Evolutionary conservation across 2,113 vertebrate species (phyloP).

Genomic region (Sylvilagus bachmani): DNA sequence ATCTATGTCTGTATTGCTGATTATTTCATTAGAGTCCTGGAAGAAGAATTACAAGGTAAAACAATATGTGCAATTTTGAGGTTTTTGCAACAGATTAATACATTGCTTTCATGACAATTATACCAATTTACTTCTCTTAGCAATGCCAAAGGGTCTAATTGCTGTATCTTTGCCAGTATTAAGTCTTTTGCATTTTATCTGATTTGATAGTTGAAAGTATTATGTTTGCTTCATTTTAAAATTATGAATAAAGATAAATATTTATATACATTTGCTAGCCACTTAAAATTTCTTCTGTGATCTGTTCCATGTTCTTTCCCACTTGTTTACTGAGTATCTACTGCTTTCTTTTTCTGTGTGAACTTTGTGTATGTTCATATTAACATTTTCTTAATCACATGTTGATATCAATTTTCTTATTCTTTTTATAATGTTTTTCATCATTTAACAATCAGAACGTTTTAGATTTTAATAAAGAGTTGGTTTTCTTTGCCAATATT

Average conservation of each 20-base stretch:
- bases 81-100: conserved; percentile 12
- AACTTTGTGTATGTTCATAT: neutral
- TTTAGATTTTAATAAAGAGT: neutral
- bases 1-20: conserved; percentile 32
- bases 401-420: neutral
- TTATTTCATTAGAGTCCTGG: conserved; percentile 40
- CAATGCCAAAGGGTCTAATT: neutral
- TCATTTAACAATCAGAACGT: neutral
- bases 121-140: neutral
- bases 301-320: neutral
- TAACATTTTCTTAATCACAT: neutral
- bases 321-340: neutral
- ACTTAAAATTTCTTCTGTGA: neutral
- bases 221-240: neutral
- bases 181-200: neutral
- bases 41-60: conserved; percentile 58
- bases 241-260: neutral
- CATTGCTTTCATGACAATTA: neutral
- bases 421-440: neutral
- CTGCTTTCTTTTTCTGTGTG: neutral
- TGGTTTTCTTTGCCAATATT: neutral
- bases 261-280: neutral
- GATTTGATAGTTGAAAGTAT: neutral
- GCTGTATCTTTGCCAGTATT: neutral
- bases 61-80: conserved; percentile 32